These are phyloP conservation scores for Chrysocyon brachyurus DNA, from an alignment of 2,797 vertebrate genomes.

Conservation along the genomic window DNA sequence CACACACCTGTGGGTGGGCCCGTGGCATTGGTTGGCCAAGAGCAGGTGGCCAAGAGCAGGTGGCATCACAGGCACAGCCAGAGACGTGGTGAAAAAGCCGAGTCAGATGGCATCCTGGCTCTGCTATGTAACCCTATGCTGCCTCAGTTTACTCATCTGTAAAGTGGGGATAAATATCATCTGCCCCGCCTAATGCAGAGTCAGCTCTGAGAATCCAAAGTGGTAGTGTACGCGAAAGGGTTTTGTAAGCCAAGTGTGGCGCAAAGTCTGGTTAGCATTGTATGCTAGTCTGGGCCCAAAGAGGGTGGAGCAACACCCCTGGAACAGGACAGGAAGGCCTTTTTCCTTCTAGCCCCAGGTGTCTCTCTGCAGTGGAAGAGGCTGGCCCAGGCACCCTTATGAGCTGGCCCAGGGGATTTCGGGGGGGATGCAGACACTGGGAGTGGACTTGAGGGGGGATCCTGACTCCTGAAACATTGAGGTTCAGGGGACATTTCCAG, in stretches of 20 bases:
- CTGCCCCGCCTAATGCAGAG: background rate
- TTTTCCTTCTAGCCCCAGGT: background rate
- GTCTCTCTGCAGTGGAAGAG: background rate
- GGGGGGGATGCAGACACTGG: too few relatives aligned
- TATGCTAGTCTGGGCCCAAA: constrained; percentile 1
- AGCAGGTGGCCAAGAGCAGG: background rate
- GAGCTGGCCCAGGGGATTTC: background rate
- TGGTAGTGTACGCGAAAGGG: accelerated
- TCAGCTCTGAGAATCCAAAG: background rate
- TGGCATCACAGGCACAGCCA: background rate
- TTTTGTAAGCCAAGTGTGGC: background rate
- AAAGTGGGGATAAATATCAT: background rate
- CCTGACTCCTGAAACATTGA: background rate
- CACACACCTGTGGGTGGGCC: background rate
- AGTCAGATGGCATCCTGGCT: background rate
- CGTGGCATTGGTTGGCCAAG: background rate
- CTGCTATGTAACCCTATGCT: background rate
- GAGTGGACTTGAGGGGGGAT: background rate
- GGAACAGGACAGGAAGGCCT: background rate
- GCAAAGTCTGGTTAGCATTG: background rate
- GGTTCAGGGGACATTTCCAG: background rate
- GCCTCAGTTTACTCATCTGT: constrained; percentile 29
- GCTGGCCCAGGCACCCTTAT: too few relatives aligned
- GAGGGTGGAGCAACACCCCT: background rate
- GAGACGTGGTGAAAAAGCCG: background rate